Evolutionary conservation across 2,797 vertebrate species (phyloP), one percentile per base, ranked within the genome.

Genomic region (Poeciliopsis paucimaculata): DNA sequence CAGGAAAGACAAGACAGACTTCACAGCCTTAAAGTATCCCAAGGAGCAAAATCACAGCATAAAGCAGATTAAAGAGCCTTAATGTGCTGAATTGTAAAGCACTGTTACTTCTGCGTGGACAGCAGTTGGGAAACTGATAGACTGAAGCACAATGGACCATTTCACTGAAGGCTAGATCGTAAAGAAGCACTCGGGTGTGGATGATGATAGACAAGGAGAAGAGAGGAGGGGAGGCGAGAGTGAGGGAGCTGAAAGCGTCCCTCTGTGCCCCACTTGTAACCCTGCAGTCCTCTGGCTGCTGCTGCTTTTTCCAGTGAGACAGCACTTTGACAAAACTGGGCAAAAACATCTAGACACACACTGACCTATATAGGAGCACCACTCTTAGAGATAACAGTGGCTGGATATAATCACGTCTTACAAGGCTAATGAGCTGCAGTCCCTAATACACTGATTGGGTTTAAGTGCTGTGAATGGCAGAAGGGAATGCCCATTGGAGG

Each of bases 361-460:
- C 83, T 94, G 94, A 92, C 94, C 94, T 90, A 94, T 86, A 94
- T 93, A 82, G 53, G 85, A 71, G 47, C 84, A 43, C 18, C 77
- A n/a, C 82, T 76, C 77, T 77, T 78, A 84, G 57, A 84, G 75
- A 45, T 82, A 86, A 88, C 62, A 77, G 71, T 53, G 60, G 23
- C 76, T 5, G 31, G 70, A 45, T 82, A 88, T 85, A 87, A 83
- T 86, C 77, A 87, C 68, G 77, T 46, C 75, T 75, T 81, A 70
- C 49, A 76, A 73, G 78, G 79, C 36, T 81, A 84, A 88, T 72
- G 68, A 77, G 57, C 76, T 81, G 74, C 11, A 53, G 66, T 83
- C 74, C 75, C 66, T 31, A 46, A 43, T 62, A 79, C 75, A 77
- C 78, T 88, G 84, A 84, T 80, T 88, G 46, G 60, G 73, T 85